Conservation (phyloP, 2,113 vertebrate species). For the Leucoraja erinaceus region DNA sequence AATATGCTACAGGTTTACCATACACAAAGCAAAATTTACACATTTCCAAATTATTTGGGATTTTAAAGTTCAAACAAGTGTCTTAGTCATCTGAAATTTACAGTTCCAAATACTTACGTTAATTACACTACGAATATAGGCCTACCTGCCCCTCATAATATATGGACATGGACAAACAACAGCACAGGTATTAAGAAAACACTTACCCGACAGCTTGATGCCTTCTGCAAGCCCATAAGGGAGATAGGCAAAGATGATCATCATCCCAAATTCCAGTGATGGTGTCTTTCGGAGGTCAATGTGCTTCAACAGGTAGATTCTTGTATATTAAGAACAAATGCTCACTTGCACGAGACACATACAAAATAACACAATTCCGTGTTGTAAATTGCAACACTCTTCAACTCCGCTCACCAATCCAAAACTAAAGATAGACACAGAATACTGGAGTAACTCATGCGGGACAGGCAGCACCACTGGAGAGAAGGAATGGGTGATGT, state of each 20-base stretch:
- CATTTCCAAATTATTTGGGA: no score
- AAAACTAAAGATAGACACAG: neutral
- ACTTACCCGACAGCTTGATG: constrained; percentile 86
- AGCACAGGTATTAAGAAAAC: neutral
- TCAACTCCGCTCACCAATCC: neutral
- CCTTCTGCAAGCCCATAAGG: constrained; percentile 93
- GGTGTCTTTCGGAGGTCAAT: constrained; percentile 94
- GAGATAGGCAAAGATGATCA: constrained; percentile 98
- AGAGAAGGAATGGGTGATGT: no score
- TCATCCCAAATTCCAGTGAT: constrained; percentile 95
- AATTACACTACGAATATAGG: neutral
- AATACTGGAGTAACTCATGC: no score
- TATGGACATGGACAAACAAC: neutral
- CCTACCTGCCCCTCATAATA: neutral
- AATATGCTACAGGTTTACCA: neutral
- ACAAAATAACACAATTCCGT: neutral
- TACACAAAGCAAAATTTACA: neutral
- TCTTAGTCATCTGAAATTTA: neutral
- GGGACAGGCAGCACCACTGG: no score
- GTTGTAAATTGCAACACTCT: neutral
- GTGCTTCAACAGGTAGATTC: constrained; percentile 75
- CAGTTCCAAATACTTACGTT: no score
- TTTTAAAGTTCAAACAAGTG: neutral
- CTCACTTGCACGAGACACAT: neutral
- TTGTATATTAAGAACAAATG: constrained; percentile 21